These are phyloP conservation scores for Rousettus leschenaultii DNA, from an alignment of 2,113 vertebrate species.

Conservation along the genomic window DNA sequence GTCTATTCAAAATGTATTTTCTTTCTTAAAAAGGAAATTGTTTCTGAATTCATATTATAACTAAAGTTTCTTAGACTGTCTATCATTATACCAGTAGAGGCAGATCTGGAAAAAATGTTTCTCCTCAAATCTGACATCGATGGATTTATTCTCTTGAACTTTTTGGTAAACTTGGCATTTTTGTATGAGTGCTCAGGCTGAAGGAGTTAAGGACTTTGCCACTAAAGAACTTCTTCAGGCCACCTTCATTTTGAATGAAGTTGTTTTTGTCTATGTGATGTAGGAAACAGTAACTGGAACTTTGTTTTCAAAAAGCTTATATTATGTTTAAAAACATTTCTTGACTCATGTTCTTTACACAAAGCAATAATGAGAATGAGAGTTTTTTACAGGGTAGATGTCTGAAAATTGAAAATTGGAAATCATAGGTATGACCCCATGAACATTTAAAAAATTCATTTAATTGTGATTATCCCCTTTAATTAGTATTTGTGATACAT, in stretches of 20 bases:
- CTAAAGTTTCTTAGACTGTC: neutral
- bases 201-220: slow-evolving; percentile 11
- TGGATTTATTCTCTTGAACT: slow-evolving; percentile 27
- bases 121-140: neutral
- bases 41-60: neutral
- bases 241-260: slow-evolving; percentile 2
- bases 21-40: neutral
- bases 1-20: slow-evolving; percentile 22
- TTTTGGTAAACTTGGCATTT: neutral
- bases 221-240: neutral
- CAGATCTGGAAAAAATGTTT: neutral
- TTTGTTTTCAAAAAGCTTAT: neutral
- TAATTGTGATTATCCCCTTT: slow-evolving; percentile 7
- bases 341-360: neutral
- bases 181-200: neutral
- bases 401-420: neutral
- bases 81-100: neutral
- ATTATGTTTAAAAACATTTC: neutral
- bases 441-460: neutral
- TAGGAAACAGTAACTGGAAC: neutral
- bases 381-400: neutral
- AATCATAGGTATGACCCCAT: neutral
- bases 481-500: neutral
- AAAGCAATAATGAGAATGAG: neutral
- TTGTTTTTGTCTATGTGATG: neutral